Evolutionary conservation across 1,140 invertebrate genomes (phyloP).

Genomic region (Aphaenogaster floridana): DNA sequence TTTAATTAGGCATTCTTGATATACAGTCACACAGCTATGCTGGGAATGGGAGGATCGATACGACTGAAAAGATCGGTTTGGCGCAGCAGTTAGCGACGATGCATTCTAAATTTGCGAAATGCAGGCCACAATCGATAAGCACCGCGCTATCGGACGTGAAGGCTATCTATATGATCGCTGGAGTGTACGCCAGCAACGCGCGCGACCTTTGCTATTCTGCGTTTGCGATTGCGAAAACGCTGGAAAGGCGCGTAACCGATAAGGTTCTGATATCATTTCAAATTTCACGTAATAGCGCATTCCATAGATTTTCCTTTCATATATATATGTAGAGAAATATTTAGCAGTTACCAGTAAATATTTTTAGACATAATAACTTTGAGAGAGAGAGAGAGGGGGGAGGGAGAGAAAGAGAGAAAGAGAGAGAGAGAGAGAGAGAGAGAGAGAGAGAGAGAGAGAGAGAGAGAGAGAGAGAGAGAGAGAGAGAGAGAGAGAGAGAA

Average conservation of each 20-base stretch:
- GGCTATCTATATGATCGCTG: conserved; percentile 7
- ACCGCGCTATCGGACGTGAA: conserved; percentile 49
- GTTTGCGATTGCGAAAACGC: conserved; percentile 23
- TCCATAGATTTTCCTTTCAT: background rate
- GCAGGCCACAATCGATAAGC: conserved; percentile 23
- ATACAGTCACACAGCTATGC: conserved; percentile 30
- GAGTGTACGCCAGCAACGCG: conserved; percentile 18
- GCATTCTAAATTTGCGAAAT: conserved; percentile 50
- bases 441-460: background rate
- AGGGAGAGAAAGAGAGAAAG: background rate
- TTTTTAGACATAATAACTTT: background rate
- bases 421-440: background rate
- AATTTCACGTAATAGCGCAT: background rate
- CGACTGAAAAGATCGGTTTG: background rate
- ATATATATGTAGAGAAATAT: background rate
- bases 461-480: background rate
- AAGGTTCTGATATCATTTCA: background rate
- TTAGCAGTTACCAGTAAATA: background rate
- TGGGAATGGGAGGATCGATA: conserved; percentile 5
- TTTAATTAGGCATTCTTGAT: conserved; percentile 52
- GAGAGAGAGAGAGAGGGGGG: background rate
- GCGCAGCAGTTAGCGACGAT: background rate
- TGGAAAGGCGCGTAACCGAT: conserved; percentile 22
- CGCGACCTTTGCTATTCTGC: conserved; percentile 53
- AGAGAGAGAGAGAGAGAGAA: background rate